Percentiles rank a stretch among this genome's conserved stretches.
Conservation (phyloP, 2,797 vertebrate genomes). For the Muraenolepis orangiensis region DNA sequence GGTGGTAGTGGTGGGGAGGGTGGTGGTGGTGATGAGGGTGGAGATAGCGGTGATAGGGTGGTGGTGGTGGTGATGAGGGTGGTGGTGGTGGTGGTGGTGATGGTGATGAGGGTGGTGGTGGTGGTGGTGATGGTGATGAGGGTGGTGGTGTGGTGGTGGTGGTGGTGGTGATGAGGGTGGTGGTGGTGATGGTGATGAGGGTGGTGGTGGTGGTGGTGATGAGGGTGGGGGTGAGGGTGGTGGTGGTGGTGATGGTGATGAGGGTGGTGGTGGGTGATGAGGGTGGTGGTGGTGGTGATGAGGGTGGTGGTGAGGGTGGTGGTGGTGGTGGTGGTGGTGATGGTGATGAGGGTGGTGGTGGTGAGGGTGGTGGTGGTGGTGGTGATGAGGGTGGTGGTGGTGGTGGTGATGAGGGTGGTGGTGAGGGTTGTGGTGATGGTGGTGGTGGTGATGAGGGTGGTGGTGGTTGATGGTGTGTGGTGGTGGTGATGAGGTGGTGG, state of each 20-base stretch:
- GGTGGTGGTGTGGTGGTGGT: constrained; percentile 47
- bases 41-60: no score
- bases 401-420: no score
- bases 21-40: constrained; percentile 37
- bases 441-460: constrained; percentile 43
- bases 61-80: constrained; percentile 41
- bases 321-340: constrained; percentile 35
- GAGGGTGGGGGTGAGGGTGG: no score
- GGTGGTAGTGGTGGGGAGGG: no score
- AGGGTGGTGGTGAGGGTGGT: constrained; percentile 37
- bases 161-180: no score
- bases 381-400: constrained; percentile 39
- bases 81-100: constrained; percentile 34
- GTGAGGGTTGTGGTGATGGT: no score
- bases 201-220: constrained; percentile 36
- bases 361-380: constrained; percentile 33
- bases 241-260: constrained; percentile 24
- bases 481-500: constrained; percentile 29
- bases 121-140: no score
- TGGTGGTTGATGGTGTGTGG: constrained; percentile 37
- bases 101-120: constrained; percentile 40
- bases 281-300: constrained; percentile 35
- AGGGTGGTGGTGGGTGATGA: no score
- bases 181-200: no score
- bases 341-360: constrained; percentile 42